Base-by-base conservation (phyloP, 2,888 invertebrate species). In the Melanotus villosus region DNA sequence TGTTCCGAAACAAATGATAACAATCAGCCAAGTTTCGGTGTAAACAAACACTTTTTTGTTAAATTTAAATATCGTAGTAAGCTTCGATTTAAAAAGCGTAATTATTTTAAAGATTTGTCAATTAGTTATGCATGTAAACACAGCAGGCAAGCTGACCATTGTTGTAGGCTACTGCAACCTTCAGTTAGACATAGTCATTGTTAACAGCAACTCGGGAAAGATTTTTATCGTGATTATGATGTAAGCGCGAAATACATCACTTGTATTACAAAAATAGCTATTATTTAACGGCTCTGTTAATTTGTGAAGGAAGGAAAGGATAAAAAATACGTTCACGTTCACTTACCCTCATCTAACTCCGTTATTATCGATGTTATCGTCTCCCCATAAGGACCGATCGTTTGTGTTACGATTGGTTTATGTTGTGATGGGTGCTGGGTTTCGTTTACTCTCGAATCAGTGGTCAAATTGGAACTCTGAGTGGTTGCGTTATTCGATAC, bases 351-450 rank as follows among this genome's bases (percentile, higher is more conserved):
- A 59, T 76, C 64, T 56, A 84, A 73, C 70, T 81, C 81, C 2
- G 83, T 84, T 50, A 85, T 82, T 59, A 84, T 82, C 5, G 84
- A 83, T 9, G 83, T 83, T 41, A 85, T 81, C 9, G 78, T 77
- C 57, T 82, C 80, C 12, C 85, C 85, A 65, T 82, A 68, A 2
- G 79, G 73, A n/a, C 81, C 82, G 30, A 79, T 72, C 62, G 74
- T 80, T 47, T 83, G 75, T 1, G 79, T 80, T 2, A 83, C 75
- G 14, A 47, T 47, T 1, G 47, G 47, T 14, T 21, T 47, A 5
- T 12, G 21, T 0, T 23, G 23, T 6, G 23, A 5, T 3, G n/a
- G n/a, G n/a, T n/a, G n/a, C n/a, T n/a, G n/a, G n/a, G n/a, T n/a
- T n/a, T n/a, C n/a, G n/a, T n/a, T n/a, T n/a, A n/a, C n/a, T n/a